Evolutionary conservation across 2,797 vertebrate genomes (phyloP), one percentile per base, ranked within the genome.

Genomic region (Orientallactaga sibirica): DNA sequence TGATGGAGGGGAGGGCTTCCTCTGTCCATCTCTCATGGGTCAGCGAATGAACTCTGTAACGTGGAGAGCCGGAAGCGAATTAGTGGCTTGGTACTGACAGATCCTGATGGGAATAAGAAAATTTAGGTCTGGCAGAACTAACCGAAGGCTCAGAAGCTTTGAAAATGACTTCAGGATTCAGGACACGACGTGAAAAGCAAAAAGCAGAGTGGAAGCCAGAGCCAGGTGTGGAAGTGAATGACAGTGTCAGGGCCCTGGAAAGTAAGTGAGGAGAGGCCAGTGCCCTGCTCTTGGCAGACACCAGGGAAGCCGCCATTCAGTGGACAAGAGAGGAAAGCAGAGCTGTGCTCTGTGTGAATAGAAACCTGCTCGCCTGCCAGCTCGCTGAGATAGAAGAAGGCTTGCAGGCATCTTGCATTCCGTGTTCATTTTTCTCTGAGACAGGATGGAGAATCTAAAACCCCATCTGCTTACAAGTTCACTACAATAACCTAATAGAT

Each of bases 391-490:
- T 78, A 29, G 78, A 92, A 79, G 92, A 88, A 55, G 48, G 48
- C 27, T 18, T 80, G 66, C 66, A 76, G 89, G 89, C 68, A 67
- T 93, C 89, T 86, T 80, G 18, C 1, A 14, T 52, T 86, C 71
- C 70, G 71, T 88, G 77, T 93, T 81, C 94, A 96, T 95, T 96
- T 97, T 96, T 92, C 96, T 96, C 91, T 86, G 90, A 96, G 94
- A 94, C 86, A 64, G 83, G 71, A 68, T 93, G 73, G 94, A 94
- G 96, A 95, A 94, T 95, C 95, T 95, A 76, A 96, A 96, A 55
- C 89, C n/a, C 58, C 84, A 88, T 94, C 92, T 97, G 88, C 75
- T 93, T 94, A 82, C 70, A 82, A 62, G 93, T 95, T 96, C 81
- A 74, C 88, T 87, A 90, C 66, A 82, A 79, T 95, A 92, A 85